Base-by-base conservation (phyloP, 2,113 vertebrate species). In the Clupea harengus region DNA sequence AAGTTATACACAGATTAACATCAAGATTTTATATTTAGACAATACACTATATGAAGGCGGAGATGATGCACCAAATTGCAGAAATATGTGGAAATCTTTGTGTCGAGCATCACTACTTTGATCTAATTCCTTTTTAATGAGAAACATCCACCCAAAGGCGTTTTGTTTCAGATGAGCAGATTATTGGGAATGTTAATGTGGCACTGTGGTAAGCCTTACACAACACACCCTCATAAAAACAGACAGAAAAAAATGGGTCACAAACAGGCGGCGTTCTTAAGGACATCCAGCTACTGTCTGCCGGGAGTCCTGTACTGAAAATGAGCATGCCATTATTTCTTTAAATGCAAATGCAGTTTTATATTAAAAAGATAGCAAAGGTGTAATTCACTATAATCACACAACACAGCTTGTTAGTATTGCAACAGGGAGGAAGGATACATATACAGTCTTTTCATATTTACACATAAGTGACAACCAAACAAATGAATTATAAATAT, bases 281-380 rank as follows among this genome's bases (percentile, higher is more conserved):
- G 28, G 28, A 75, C 67, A 75, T 8, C 1, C 18, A 9, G 8
- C 67, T 17, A 28, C 25, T 32, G 0, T 32, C 67, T 9, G 25
- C 15, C 20, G 9, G 11, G 5, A 75, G 28, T 4, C 2, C 10
- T 39, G 10, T 6, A 22, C 1, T 39, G 32, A 44, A 47, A 84
- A 81, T 84, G 46, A 85, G 4, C 9, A n/a, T 28, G n/a, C 46
- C 50, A 82, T 44, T 88, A 87, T 88, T 50, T 83, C 57, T 88
- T 89, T 83, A 82, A 88, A 89, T 94, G 89, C 92, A 91, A 91
- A 91, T 89, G 94, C 94, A 92, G 84, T 95, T 95, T 96, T 96
- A 95, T 96, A 95, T 95, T 95, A 95, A 94, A 75, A 96, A 94
- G 93, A 94, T 94, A 95, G 93, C 92, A 95, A 95, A 95, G 93